Percentiles rank a stretch among this genome's conserved stretches.
Conservation (phyloP, 2,113 vertebrate species). For the Cryptomyrus ogoouensis region DNA sequence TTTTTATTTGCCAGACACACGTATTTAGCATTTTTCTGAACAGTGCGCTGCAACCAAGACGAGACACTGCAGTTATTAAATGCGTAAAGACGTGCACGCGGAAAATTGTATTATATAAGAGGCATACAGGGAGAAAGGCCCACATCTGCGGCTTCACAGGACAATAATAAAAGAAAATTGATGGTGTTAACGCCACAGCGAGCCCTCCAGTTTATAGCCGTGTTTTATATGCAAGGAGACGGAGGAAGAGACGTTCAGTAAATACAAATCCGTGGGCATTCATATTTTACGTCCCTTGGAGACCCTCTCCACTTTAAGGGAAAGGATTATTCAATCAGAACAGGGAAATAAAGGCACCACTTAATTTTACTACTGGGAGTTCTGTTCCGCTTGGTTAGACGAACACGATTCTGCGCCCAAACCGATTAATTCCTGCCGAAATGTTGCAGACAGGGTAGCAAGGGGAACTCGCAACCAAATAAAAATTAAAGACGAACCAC, state of each 20-base stretch:
- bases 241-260: slow-evolving; percentile 72
- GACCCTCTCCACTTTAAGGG: slow-evolving; percentile 77
- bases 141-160: slow-evolving; percentile 39
- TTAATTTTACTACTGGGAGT: slow-evolving; percentile 80
- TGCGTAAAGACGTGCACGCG: slow-evolving; percentile 10
- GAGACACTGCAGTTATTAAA: slow-evolving; percentile 13
- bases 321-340: slow-evolving; percentile 82
- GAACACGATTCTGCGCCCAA: slow-evolving; percentile 68
- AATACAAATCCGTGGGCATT: slow-evolving; percentile 88
- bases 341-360: slow-evolving; percentile 75
- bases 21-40: slow-evolving; percentile 96
- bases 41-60: slow-evolving; percentile 72
- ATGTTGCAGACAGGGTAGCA: neutral
- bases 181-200: slow-evolving; percentile 61
- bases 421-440: slow-evolving; percentile 65
- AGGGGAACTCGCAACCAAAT: neutral
- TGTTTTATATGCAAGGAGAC: slow-evolving; percentile 72
- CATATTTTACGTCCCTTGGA: slow-evolving; percentile 84
- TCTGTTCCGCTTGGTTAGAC: slow-evolving; percentile 73
- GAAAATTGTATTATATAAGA: slow-evolving; percentile 12
- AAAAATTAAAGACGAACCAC: neutral
- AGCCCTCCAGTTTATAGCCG: slow-evolving; percentile 62
- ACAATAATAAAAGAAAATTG: slow-evolving; percentile 61
- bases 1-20: slow-evolving; percentile 90
- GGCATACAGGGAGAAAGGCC: slow-evolving; percentile 25